Evolutionary conservation across 2,113 vertebrate species (phyloP).

Genomic region (Panthera leo): DNA sequence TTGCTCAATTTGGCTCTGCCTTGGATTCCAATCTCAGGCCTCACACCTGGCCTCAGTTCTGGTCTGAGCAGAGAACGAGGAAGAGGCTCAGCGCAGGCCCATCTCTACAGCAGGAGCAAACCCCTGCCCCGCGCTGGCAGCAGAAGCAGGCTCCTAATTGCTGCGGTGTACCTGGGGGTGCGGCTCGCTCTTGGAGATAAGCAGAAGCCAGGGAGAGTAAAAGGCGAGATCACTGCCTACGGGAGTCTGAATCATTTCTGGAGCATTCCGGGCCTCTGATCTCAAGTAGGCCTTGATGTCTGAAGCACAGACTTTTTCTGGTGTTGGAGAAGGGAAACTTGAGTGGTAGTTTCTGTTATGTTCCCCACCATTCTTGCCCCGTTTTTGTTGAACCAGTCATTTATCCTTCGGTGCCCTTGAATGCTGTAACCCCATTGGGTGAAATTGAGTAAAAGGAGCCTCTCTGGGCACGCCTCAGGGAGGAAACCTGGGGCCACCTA

Average conservation of each 20-base stretch:
- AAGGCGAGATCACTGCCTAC: neutral
- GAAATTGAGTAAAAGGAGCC: neutral
- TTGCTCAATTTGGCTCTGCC: conserved; percentile 8
- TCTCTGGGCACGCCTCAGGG: neutral
- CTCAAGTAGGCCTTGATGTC: neutral
- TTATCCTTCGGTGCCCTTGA: neutral
- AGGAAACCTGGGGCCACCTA: neutral
- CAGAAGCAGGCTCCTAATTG: neutral
- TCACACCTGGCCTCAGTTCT: neutral
- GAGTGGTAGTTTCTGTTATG: neutral
- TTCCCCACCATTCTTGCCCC: neutral
- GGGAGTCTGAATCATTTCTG: neutral
- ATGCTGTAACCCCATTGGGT: neutral
- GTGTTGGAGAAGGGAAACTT: neutral
- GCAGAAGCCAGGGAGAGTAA: neutral
- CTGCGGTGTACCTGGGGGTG: fast-evolving
- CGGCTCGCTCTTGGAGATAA: neutral
- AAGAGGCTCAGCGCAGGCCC: neutral
- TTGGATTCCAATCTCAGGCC: neutral
- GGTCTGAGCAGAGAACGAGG: neutral
- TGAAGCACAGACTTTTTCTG: neutral
- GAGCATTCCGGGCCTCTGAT: neutral
- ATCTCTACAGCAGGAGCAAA: neutral
- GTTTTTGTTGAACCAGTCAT: neutral
- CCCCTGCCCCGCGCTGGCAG: fast-evolving